Conservation (phyloP, 1,140 invertebrate species). For the Cardiocondyla obscurior region DNA sequence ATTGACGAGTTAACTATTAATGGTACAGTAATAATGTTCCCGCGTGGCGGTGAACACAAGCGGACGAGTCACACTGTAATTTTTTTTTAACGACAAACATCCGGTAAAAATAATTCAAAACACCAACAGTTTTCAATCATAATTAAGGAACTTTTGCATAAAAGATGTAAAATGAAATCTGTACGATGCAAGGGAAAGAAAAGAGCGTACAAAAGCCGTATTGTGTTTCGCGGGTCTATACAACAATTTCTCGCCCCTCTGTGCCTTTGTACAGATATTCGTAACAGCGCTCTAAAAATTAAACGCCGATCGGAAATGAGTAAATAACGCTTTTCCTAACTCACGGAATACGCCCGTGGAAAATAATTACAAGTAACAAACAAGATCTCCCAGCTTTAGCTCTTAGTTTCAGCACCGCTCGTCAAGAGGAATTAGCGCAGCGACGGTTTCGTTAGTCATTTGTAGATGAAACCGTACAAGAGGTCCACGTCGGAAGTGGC, state of each 20-base stretch:
- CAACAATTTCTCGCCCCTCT: background rate
- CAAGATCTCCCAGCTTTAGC: background rate
- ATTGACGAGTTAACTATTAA: constrained; percentile 53
- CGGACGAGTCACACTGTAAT: background rate
- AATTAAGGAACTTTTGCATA: background rate
- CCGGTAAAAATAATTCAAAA: background rate
- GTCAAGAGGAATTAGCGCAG: background rate
- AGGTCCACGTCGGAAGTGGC: background rate
- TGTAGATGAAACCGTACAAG: background rate
- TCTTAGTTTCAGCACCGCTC: background rate
- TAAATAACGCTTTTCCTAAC: background rate
- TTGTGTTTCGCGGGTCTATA: constrained; percentile 42
- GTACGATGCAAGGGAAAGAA: constrained; percentile 54
- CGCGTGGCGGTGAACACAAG: background rate
- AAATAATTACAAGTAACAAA: background rate
- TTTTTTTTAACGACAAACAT: background rate
- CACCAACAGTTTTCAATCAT: background rate
- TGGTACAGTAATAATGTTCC: constrained; percentile 23
- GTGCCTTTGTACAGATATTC: background rate
- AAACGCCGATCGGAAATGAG: background rate
- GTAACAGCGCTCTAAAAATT: background rate
- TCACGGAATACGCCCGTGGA: background rate
- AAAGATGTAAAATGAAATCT: constrained; percentile 54
- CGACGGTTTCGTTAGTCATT: background rate
- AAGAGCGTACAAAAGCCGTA: background rate